Base-by-base conservation (phyloP, 2,113 vertebrate species). In the Labeo catla region DNA sequence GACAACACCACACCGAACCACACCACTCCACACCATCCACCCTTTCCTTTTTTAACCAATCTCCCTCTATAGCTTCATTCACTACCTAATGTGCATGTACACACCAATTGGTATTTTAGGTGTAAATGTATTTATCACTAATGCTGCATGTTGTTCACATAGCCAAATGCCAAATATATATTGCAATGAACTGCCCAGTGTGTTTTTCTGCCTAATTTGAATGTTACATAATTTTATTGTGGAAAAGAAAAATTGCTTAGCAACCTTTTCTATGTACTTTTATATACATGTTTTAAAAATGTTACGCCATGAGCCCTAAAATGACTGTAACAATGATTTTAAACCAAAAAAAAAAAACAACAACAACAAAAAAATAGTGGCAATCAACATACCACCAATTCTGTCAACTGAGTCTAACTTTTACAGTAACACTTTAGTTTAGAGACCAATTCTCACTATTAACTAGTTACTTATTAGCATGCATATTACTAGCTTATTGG, bases 41-140 rank as follows among this genome's bases (percentile, higher is more conserved):
- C 50, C 65, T 45, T 23, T 36, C 65, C 23, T 59, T 85, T 77
- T 85, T 78, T 34, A 70, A 70, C 59, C 59, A 85, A 47, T 34
- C 74, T 59, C 43, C 70, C n/a, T 65, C 19, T 23, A 23, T 52
- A 28, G 34, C 19, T n/a, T 28, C 76, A 79, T n/a, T 68, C 72
- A 23, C 21, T 63, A 10, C 45, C 49, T 54, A 21, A 50, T 45
- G 21, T 80, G 59, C 21, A 23, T 63, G 77, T 72, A 83, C 74
- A 86, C 16, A 61, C 21, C 12, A 43, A 63, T 7, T 61, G 39
- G 10, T 80, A 23, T 79, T 50, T 19, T 10, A 54, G 12, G 21
- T 0, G 13, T 77, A 39, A 36, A 52, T 54, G 28, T 6, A 77
- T 36, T 12, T 21, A 34, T 78, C 16, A 36, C 2, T 34, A 16